These are phyloP conservation scores for Semotilus atromaculatus DNA, from an alignment of 2,797 vertebrate genomes.

Conservation along the genomic window DNA sequence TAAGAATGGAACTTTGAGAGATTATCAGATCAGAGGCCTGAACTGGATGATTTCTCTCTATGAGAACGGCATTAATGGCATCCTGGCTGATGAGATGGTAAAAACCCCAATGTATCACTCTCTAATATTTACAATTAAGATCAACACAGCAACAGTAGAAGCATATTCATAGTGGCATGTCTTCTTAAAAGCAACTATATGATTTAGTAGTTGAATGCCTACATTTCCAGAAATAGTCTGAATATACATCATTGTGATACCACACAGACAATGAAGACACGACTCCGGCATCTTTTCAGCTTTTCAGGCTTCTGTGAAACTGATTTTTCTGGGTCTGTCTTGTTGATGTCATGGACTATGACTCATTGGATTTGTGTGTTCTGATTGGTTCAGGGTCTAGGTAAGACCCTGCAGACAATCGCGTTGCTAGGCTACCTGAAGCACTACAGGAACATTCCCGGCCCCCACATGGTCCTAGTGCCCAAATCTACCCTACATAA, in stretches of 20 bases:
- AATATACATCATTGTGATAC: slow-evolving; percentile 14
- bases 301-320: not conserved
- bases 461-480: slow-evolving; percentile 90
- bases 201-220: not conserved
- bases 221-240: slow-evolving; percentile 19
- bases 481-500: slow-evolving; percentile 89
- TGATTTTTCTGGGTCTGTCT: slow-evolving; percentile 33
- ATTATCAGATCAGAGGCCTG: slow-evolving; percentile 88
- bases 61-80: slow-evolving; percentile 91
- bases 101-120: not conserved
- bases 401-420: slow-evolving; percentile 88
- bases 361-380: slow-evolving; percentile 53
- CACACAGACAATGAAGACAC: slow-evolving; percentile 16
- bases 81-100: slow-evolving; percentile 93
- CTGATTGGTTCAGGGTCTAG: slow-evolving; percentile 79
- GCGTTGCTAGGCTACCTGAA: slow-evolving; percentile 88
- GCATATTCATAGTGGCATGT: not conserved
- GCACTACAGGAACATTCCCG: slow-evolving; percentile 87
- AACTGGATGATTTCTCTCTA: slow-evolving; percentile 92
- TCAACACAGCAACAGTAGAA: not conserved
- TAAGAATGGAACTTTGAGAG: slow-evolving; percentile 85
- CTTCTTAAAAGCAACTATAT: not conserved
- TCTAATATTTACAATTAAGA: not conserved
- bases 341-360: slow-evolving; percentile 15
- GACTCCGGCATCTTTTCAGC: not conserved